Percentiles rank a stretch among this genome's conserved stretches.
phyloP scores from a whole-genome alignment of 2,113 vertebrate species.

The Probosciger aterrimus region DNA sequence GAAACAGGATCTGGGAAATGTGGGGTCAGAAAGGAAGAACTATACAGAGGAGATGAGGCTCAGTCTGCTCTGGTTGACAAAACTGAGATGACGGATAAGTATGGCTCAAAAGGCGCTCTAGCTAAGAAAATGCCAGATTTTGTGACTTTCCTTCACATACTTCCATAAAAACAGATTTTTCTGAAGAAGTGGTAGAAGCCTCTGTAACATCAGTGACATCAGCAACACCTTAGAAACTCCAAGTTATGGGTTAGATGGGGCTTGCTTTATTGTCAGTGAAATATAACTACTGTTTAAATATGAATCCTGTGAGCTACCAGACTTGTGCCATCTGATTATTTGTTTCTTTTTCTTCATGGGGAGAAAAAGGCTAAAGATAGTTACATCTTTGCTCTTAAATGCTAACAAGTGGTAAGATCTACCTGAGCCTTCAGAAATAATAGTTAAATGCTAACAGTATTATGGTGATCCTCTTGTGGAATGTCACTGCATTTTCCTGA shows the following conservation, averaged over 20 bases:
- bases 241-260: background rate
- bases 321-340: conserved; percentile 24
- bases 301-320: conserved; percentile 21
- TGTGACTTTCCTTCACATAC: background rate
- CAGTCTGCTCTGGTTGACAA: background rate
- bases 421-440: background rate
- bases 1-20: background rate
- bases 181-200: background rate
- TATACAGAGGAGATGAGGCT: background rate
- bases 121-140: background rate
- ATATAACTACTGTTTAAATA: conserved; percentile 3
- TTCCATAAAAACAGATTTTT: background rate
- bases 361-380: conserved; percentile 35
- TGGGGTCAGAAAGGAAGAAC: background rate
- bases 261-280: conserved; percentile 12
- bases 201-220: background rate
- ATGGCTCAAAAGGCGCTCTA: background rate
- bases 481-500: background rate
- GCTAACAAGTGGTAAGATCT: background rate
- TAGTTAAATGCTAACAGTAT: background rate
- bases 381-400: conserved; percentile 8
- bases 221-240: background rate
- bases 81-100: background rate
- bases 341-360: conserved; percentile 17
- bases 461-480: background rate